phyloP scores from a whole-genome alignment of 30 jellyfish, hydroid and myxozoan species.

The Chironex yamaguchii region DNA sequence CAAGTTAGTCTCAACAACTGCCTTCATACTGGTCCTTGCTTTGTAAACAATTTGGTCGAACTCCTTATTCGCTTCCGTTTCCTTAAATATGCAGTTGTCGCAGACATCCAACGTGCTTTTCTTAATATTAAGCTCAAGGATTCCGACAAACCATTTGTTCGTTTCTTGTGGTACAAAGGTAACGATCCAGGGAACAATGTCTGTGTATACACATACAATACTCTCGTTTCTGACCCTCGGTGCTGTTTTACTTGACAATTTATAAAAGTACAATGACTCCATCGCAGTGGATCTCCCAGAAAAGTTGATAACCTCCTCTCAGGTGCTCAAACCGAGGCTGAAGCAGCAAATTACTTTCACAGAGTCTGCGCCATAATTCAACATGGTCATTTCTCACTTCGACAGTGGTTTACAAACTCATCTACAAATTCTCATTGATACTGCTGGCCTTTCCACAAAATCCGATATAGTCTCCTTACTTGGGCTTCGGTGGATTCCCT shows the following conservation, averaged over 20 bases:
- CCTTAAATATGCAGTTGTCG: conserved; percentile 46
- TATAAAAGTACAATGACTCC: neutral
- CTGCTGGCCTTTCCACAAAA: no score
- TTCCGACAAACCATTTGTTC: conserved; percentile 33
- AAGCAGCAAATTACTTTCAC: no score
- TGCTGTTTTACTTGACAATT: conserved; percentile 33
- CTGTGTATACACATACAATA: conserved; percentile 45
- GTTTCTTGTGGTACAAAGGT: conserved; percentile 44
- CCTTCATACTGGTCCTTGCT: conserved; percentile 34
- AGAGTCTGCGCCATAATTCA: no score
- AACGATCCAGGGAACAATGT: conserved; percentile 28
- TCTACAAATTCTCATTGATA: no score
- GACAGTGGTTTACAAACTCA: no score
- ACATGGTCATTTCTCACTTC: no score
- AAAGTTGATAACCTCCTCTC: conserved; percentile 36
- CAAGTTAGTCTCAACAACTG: conserved; percentile 53
- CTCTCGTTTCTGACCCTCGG: conserved; percentile 51
- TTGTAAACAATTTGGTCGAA: conserved; percentile 27
- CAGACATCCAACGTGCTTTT: conserved; percentile 27
- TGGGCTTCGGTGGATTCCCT: no score
- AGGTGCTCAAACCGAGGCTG: conserved; percentile 43
- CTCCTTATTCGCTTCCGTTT: conserved; percentile 28
- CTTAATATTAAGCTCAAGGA: conserved; percentile 26
- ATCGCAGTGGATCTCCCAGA: conserved; percentile 35
- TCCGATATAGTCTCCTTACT: no score